Conservation (phyloP, 1,140 invertebrate genomes). For the Scaptomyza montana region DNA sequence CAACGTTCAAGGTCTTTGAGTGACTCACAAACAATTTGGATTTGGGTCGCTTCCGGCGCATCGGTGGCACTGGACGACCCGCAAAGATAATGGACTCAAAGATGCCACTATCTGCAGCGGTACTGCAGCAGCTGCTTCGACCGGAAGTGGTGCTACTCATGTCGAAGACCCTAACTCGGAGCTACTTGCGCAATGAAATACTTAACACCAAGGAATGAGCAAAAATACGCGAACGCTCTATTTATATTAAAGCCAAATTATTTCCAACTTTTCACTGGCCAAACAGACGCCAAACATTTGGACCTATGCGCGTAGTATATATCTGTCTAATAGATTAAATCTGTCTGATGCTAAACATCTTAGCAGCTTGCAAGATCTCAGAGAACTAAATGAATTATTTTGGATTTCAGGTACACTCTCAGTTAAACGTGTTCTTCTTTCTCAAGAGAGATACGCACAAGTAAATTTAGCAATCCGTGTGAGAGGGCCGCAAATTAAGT, state of each 20-base stretch:
- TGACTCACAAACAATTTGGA: conserved; percentile 76
- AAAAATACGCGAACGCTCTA: conserved; percentile 18
- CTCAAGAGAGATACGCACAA: conserved; percentile 32
- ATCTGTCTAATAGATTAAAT: conserved; percentile 23
- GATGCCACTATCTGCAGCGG: conserved; percentile 49
- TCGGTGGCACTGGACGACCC: conserved; percentile 71
- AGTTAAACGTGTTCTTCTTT: conserved; percentile 18
- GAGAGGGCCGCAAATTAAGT: conserved; percentile 11
- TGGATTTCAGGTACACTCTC: conserved; percentile 11
- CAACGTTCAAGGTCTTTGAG: conserved; percentile 39
- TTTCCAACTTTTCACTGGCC: conserved; percentile 66
- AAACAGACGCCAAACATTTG: conserved; percentile 70
- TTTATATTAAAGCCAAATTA: conserved; percentile 45
- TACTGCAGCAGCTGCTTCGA: conserved; percentile 58
- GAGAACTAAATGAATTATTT: conserved; percentile 47
- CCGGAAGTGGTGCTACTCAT: conserved; percentile 76
- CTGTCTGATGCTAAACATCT: conserved; percentile 21
- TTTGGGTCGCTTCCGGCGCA: conserved; percentile 74
- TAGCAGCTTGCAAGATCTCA: conserved; percentile 41
- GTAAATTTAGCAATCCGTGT: conserved; percentile 59
- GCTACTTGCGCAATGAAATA: conserved; percentile 62
- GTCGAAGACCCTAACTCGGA: conserved; percentile 8
- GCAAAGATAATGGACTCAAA: conserved; percentile 67
- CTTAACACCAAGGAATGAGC: conserved; percentile 2
- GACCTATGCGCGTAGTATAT: conserved; percentile 2